Base-by-base conservation (phyloP, 2,113 vertebrate species). In the Platichthys stellatus region DNA sequence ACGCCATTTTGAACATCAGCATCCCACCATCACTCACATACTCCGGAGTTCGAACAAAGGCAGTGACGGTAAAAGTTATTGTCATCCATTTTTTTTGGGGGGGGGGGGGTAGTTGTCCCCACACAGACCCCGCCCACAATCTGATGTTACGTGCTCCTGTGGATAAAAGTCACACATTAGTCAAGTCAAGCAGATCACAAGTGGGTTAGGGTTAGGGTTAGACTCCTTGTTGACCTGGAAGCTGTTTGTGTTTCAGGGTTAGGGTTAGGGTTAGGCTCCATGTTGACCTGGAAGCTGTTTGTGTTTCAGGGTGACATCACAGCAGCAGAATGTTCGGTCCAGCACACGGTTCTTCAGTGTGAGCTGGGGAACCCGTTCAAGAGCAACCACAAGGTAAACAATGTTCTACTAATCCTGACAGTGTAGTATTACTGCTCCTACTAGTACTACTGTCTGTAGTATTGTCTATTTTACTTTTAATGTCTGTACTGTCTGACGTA, bases 341-440 rank as follows among this genome's bases (percentile, higher is more conserved):
- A 88, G 0, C 86, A 56, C 1, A 0, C 0, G 11, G 90, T 84
- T 12, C 92, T 97, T 53, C 40, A 95, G 38, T 99, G 97, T 12
- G 93, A 96, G 35, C 90, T 99, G 73, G 97, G 96, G 26, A 97
- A 97, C 82, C 98, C 98, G 0, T 96, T 99, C 77, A 94, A 92
- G 86, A 93, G 77, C 84, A 95, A 96, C 81, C 94, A 96, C 45
- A 81, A 74, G 94, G 97, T 98, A 81, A 20, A 5, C 26, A n/a
- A 38, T 18, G 6, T 18, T 18, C 31, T 40, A 3, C n/a, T 8
- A 21, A 38, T 38, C n/a, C 11, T 47, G 9, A 24, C 0, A 3
- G 54, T 17, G 21, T 23, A 38, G 12, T 13, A 21, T 13, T n/a
- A 31, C 15, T 63, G 23, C 28, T n/a, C 24, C 15, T 63, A 15